A percentile compares a stretch with the other conserved stretches of the same genome.
Evolutionary conservation across 2,888 invertebrate genomes (phyloP).

Genomic region (Oithona nana): DNA sequence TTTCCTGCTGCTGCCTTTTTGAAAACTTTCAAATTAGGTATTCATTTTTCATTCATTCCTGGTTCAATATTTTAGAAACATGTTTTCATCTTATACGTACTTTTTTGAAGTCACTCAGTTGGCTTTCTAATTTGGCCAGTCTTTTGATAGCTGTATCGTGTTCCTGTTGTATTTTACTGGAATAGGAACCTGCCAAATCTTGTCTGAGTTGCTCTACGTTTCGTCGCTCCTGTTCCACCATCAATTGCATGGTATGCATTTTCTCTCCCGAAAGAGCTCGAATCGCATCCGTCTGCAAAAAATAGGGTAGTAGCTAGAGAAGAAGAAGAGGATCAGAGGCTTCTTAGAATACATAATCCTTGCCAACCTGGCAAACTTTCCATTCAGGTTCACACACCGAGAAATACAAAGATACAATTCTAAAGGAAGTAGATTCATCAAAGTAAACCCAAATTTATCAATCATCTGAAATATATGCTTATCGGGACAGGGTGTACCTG

Average conservation of each 20-base stretch:
- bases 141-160: slow-evolving; percentile 40
- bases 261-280: slow-evolving; percentile 54
- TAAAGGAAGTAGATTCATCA: too few species aligned
- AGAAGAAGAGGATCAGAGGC: slow-evolving; percentile 19
- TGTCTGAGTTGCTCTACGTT: slow-evolving; percentile 52
- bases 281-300: slow-evolving; percentile 57
- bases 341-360: background rate
- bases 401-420: too few species aligned
- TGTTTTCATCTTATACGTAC: too few species aligned
- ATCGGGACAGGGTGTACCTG: too few species aligned
- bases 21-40: too few species aligned
- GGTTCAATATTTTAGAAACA: too few species aligned
- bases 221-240: slow-evolving; percentile 70
- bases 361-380: too few species aligned
- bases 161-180: slow-evolving; percentile 31
- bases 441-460: too few species aligned
- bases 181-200: background rate
- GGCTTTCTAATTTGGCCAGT: slow-evolving; percentile 39
- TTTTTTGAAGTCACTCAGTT: slow-evolving; percentile 32
- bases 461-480: too few species aligned
- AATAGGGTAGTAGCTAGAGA: slow-evolving; percentile 15
- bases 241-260: slow-evolving; percentile 62
- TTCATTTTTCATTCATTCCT: too few species aligned
- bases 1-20: too few species aligned
- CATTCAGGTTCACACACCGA: too few species aligned